Percentiles rank a stretch among this genome's conserved stretches.
These are phyloP conservation scores for Fregata magnificens DNA, from an alignment of 2,113 vertebrate species.

Conservation along the genomic window DNA sequence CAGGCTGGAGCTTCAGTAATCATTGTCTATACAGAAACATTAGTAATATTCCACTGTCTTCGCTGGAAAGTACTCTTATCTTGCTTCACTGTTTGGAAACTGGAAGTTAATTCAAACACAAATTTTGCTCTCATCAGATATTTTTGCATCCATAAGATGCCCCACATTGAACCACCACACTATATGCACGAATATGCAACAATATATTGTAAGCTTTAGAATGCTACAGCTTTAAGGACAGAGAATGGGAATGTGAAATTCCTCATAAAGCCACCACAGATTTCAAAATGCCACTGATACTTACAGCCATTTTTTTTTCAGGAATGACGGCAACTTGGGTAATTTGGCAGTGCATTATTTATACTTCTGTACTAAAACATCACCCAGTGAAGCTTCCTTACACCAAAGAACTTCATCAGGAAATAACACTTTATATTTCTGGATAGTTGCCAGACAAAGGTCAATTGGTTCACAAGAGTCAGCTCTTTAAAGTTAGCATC, in stretches of 20 bases:
- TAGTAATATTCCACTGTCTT: neutral
- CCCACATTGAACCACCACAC: neutral
- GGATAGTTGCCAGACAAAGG: neutral
- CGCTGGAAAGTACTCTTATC: neutral
- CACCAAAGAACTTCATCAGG: neutral
- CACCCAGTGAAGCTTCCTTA: neutral
- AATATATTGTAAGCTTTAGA: neutral
- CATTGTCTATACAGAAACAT: neutral
- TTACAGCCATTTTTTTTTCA: neutral
- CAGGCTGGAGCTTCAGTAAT: neutral
- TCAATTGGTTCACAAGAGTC: neutral
- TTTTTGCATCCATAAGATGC: neutral
- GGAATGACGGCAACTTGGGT: neutral
- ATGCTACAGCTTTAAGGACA: neutral
- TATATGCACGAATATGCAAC: neutral
- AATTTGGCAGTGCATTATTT: neutral
- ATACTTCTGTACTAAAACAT: neutral
- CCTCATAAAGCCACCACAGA: neutral
- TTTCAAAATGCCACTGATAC: neutral
- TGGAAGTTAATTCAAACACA: neutral
- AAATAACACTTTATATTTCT: neutral
- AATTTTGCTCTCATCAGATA: neutral
- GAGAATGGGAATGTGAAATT: neutral
- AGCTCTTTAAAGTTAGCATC: neutral
- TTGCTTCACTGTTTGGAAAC: neutral